Conservation (phyloP, 2,888 invertebrate species). For the Cremastinae sp. region DNA sequence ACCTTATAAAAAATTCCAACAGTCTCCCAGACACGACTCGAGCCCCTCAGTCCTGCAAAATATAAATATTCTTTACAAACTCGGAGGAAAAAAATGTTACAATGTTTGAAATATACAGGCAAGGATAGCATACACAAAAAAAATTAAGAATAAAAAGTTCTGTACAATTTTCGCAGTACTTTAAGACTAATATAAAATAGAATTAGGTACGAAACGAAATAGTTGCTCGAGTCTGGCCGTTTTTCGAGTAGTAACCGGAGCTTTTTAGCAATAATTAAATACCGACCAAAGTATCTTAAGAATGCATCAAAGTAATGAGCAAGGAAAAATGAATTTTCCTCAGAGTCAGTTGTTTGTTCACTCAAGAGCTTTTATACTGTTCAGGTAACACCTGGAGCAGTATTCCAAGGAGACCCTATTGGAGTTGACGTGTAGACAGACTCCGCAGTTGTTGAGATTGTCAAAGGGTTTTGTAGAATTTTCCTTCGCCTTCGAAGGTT, state of each 20-base stretch:
- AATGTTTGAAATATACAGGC: background rate
- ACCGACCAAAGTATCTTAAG: too few species aligned
- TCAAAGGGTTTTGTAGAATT: constrained; percentile 62
- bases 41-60: constrained; percentile 74
- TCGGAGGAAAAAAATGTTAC: constrained; percentile 69
- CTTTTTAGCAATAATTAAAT: too few species aligned
- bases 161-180: background rate
- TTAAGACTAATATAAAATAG: background rate
- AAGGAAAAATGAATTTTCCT: background rate
- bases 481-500: constrained; percentile 20
- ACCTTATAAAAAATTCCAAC: constrained; percentile 73
- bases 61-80: constrained; percentile 71
- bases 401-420: constrained; percentile 83
- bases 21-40: constrained; percentile 66
- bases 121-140: too few species aligned
- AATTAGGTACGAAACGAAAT: constrained; percentile 22
- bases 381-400: constrained; percentile 83
- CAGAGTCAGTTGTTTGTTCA: constrained; percentile 1
- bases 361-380: constrained; percentile 69
- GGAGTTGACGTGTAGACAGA: constrained; percentile 83
- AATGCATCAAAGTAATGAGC: too few species aligned
- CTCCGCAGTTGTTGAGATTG: constrained; percentile 80
- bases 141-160: background rate
- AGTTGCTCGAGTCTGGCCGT: constrained; percentile 41
- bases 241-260: too few species aligned